A percentile compares a stretch with the other conserved stretches of the same genome.
Conservation (phyloP, 2,797 vertebrate species). For the Sebastes ruberrimus region DNA sequence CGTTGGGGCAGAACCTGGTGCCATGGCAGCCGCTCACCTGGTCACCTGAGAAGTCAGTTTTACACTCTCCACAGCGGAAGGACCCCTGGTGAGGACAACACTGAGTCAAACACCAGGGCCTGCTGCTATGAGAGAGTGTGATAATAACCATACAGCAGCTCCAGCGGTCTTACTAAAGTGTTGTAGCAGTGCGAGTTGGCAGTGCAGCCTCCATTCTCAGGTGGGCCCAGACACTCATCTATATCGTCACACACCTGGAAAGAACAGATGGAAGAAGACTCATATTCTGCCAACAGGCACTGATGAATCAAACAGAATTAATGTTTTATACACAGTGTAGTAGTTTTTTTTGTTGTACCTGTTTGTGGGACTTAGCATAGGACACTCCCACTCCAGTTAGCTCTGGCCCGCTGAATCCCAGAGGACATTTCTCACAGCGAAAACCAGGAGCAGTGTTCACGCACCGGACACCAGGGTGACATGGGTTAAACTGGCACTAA, state of each 20-base stretch:
- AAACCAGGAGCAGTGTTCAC: conserved; percentile 93
- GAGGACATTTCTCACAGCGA: conserved; percentile 90
- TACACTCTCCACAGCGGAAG: conserved; percentile 91
- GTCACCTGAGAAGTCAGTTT: conserved; percentile 89
- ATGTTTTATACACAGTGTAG: not conserved
- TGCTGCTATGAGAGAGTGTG: not conserved
- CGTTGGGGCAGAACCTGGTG: conserved; percentile 85
- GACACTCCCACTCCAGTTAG: conserved; percentile 88
- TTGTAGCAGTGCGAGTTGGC: conserved; percentile 93
- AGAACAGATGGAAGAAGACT: not conserved
- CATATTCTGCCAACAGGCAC: not conserved
- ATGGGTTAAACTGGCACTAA: conserved; percentile 92
- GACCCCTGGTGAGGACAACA: conserved; percentile 86
- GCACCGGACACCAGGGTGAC: conserved; percentile 91
- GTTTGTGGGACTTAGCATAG: conserved; percentile 89
- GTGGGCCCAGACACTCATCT: conserved; percentile 89
- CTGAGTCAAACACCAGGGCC: conserved; percentile 4
- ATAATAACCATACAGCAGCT: not conserved
- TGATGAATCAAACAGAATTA: not conserved
- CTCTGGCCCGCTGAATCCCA: conserved; percentile 87
- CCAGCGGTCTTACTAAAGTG: conserved; percentile 85
- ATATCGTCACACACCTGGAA: conserved; percentile 84
- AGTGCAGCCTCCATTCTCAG: conserved; percentile 88
- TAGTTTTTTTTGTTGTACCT: conserved; percentile 78
- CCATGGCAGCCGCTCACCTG: conserved; percentile 88